Base-by-base conservation (phyloP, 2,113 vertebrate species). In the Myocastor coypus region DNA sequence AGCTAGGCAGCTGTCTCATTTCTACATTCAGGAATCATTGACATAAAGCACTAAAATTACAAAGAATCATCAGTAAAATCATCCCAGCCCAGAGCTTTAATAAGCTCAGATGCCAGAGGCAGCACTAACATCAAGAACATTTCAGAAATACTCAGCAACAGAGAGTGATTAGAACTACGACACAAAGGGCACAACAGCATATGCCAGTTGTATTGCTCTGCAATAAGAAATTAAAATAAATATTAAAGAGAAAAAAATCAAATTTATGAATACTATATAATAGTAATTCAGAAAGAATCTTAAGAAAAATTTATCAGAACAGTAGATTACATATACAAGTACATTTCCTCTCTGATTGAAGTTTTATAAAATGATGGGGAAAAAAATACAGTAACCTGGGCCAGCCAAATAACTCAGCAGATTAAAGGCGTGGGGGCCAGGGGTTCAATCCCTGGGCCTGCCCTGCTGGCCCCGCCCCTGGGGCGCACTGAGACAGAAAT, bases 1-100 rank as follows among this genome's bases (percentile, higher is more conserved):
- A 86, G n/a, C 34, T 75, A 55, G 20, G 32, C 24, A 89, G 73
- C 37, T 84, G 59, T 64, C 16, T 19, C 20, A 64, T 50, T 77
- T 88, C 86, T 37, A 9, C 30, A 89, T 80, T 83, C 52, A 92
- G 88, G 66, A 90, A 87, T 89, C 59, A 93, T 0, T 95, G 63
- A 77, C 11, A 34, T 0, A 59, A 73, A 93, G 30, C 28, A 86
- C 68, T 86, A 42, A 85, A 61, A 61, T 37, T 11, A 90, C 30
- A 69, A 52, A 92, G 26, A 88, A 59, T 77, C 69, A 69, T 5
- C 34, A 85, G 69, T 11, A 89, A 90, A 94, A 82, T 75, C 57
- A 94, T 37, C 30, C 59, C 8, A 52, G 32, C 50, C 20, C 64
- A 71, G 17, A 87, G 24, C 24, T 84, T 86, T 68, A 46, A 30